These are phyloP conservation scores for Chorisops tibialis DNA, from an alignment of 2,888 invertebrate genomes.

Conservation along the genomic window DNA sequence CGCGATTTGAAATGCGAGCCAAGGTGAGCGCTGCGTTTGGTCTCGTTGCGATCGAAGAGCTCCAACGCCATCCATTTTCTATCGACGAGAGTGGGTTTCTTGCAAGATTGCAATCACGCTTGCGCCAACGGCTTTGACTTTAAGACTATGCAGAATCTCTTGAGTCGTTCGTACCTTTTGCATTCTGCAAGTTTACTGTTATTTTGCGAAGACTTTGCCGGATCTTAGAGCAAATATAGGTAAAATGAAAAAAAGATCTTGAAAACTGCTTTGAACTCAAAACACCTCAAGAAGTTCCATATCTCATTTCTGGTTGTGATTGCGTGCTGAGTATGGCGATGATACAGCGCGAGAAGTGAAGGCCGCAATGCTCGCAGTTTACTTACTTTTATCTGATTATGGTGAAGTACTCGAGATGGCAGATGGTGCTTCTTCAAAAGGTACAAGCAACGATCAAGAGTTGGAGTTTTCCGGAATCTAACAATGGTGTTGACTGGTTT, in stretches of 20 bases:
- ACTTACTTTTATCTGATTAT: background rate
- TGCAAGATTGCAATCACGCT: constrained; percentile 18
- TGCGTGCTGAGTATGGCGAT: constrained; percentile 1
- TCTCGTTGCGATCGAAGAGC: constrained; percentile 3
- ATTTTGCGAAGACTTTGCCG: background rate
- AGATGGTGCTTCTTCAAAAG: background rate
- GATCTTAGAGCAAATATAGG: too few relatives aligned
- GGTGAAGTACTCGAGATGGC: background rate
- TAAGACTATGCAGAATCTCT: too few relatives aligned
- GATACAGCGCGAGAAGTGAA: background rate
- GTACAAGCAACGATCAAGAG: background rate
- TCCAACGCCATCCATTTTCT: background rate
- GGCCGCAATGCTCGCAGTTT: background rate
- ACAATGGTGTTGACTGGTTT: constrained; percentile 1
- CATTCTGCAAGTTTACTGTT: constrained; percentile 19
- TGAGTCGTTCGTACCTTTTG: constrained; percentile 7
- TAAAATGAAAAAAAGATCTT: too few relatives aligned
- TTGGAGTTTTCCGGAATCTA: background rate
- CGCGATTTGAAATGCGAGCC: background rate
- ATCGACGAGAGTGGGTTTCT: constrained; percentile 4
- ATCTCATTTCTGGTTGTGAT: constrained; percentile 12
- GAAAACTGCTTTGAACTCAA: background rate
- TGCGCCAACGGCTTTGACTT: constrained; percentile 8
- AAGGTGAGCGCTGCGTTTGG: background rate
- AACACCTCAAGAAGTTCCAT: constrained; percentile 13